Evolutionary conservation across 2,888 invertebrate genomes (phyloP).

Genomic region (Folsomia manolachei): DNA sequence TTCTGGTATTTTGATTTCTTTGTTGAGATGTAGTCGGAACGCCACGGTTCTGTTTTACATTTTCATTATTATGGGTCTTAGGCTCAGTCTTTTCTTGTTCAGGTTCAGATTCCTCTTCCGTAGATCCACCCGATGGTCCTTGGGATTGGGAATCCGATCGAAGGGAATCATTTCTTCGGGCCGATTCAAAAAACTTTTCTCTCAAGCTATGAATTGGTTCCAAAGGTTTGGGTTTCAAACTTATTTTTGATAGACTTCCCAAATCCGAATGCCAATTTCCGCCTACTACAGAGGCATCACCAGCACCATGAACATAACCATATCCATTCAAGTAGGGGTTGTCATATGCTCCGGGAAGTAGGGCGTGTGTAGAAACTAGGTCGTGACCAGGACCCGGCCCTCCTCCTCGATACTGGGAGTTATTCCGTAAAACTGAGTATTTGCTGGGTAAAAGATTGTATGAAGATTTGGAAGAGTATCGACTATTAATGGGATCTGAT

Average conservation of each 20-base stretch:
- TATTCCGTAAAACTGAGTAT: constrained; percentile 28
- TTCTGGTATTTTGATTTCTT: neutral
- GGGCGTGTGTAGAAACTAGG: constrained; percentile 2
- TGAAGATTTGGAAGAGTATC: constrained; percentile 26
- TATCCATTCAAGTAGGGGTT: constrained; percentile 15
- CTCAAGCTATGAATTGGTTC: constrained; percentile 25
- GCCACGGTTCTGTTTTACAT: no score
- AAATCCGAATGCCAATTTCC: constrained; percentile 9
- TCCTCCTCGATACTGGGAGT: neutral
- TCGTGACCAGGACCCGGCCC: constrained; percentile 1
- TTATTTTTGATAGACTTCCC: neutral
- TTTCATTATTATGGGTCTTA: neutral
- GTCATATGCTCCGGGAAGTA: constrained; percentile 29
- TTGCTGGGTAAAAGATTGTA: constrained; percentile 34
- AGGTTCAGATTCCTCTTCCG: neutral
- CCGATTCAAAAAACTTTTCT: constrained; percentile 29
- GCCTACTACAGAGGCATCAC: neutral
- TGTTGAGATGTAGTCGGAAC: neutral
- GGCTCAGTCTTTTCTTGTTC: constrained; percentile 12
- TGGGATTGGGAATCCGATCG: constrained; percentile 9
- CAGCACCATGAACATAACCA: neutral
- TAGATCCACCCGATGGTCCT: neutral
- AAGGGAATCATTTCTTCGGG: constrained; percentile 10
- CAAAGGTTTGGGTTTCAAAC: constrained; percentile 13
- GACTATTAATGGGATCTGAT: constrained; percentile 23